phyloP scores from a whole-genome alignment of 1,140 invertebrate genomes.

The Euura saliciscinereae region DNA sequence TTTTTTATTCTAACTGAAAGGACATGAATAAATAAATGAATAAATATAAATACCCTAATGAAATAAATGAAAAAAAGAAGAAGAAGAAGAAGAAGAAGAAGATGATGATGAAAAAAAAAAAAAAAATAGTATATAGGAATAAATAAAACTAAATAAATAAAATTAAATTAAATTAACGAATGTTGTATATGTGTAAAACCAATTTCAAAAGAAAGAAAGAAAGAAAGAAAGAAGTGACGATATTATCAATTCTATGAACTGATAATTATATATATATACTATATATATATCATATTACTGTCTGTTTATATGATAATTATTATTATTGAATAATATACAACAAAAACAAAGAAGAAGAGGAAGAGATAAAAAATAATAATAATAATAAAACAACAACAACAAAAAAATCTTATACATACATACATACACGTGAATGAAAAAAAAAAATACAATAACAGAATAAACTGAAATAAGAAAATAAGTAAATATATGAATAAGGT shows the following conservation, averaged over 20 bases:
- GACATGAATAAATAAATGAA: too few relatives aligned
- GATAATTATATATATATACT: neutral
- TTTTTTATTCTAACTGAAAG: too few relatives aligned
- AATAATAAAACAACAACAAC: too few relatives aligned
- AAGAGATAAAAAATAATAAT: too few relatives aligned
- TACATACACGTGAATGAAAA: neutral
- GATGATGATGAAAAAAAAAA: neutral
- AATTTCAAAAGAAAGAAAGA: neutral
- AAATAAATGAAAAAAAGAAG: neutral
- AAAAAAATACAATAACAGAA: too few relatives aligned
- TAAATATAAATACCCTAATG: too few relatives aligned
- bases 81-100: neutral
- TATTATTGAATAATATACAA: too few relatives aligned
- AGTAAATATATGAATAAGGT: neutral
- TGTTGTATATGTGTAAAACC: constrained; percentile 17
- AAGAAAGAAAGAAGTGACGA: too few relatives aligned
- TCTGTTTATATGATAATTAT: neutral
- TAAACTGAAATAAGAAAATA: too few relatives aligned
- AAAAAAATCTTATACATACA: neutral
- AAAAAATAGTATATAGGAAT: constrained; percentile 18
- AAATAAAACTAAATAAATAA: constrained; percentile 15
- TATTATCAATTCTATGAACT: neutral
- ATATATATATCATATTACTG: neutral
- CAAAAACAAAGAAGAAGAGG: too few relatives aligned
- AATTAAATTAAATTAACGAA: constrained; percentile 12